Percentiles rank a stretch among this genome's conserved stretches.
phyloP scores from a whole-genome alignment of 2,797 vertebrate species.

The Epinephelus malabaricus region DNA sequence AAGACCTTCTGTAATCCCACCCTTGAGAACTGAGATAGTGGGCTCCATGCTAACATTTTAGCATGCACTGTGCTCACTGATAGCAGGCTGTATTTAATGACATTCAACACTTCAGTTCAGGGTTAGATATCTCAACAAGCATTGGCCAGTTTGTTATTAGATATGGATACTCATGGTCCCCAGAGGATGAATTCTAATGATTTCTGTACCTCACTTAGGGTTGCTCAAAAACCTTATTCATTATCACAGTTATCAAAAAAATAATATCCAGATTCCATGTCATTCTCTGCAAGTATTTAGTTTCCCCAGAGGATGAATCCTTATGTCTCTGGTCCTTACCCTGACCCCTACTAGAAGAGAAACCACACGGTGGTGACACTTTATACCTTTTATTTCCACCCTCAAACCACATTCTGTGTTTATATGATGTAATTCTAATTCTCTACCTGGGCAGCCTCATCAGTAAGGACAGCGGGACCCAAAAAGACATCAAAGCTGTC shows the following conservation, averaged over 20 bases:
- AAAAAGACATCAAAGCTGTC: too few species aligned
- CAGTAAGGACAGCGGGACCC: too few species aligned
- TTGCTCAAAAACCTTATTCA: not conserved
- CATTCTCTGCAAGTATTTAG: too few species aligned
- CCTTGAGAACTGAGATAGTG: constrained; percentile 40
- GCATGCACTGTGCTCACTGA: constrained; percentile 31
- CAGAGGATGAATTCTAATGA: not conserved
- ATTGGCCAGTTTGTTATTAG: not conserved
- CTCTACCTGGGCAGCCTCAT: too few species aligned
- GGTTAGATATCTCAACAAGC: constrained; percentile 1
- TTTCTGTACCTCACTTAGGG: too few species aligned
- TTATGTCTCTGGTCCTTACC: too few species aligned
- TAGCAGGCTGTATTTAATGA: constrained; percentile 28
- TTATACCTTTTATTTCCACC: too few species aligned
- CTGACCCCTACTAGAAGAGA: too few species aligned
- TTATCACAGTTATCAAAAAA: not conserved
- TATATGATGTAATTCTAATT: too few species aligned
- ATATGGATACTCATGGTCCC: not conserved
- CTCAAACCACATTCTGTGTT: too few species aligned
- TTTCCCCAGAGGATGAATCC: too few species aligned
- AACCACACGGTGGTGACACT: too few species aligned
- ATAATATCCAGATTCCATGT: not conserved
- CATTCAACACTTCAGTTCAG: constrained; percentile 9
- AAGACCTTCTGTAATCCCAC: constrained; percentile 50
- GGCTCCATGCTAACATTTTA: constrained; percentile 37